Conservation (phyloP, 2,888 invertebrate species). For the Parascotia fuliginaria region DNA sequence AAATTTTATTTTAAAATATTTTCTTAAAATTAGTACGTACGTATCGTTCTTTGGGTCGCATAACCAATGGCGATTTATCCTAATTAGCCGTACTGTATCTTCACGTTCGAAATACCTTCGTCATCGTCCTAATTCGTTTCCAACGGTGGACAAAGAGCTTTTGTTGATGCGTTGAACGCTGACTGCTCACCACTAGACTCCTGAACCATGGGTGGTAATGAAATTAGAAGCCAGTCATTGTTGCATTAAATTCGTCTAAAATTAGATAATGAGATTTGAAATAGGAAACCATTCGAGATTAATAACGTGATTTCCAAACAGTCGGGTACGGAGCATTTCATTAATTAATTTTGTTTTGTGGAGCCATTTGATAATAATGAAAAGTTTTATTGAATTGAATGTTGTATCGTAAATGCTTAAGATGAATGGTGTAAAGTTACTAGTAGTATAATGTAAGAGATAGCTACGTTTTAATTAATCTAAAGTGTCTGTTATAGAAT, state of each 20-base stretch:
- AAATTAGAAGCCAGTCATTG: constrained; percentile 78
- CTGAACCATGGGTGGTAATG: constrained; percentile 76
- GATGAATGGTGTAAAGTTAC: not conserved
- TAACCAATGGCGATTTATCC: constrained; percentile 31
- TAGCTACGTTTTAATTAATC: not conserved
- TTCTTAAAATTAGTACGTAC: too few relatives aligned
- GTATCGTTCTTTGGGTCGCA: constrained; percentile 8
- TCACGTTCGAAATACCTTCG: constrained; percentile 53
- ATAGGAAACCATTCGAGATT: constrained; percentile 52
- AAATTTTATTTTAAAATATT: too few relatives aligned
- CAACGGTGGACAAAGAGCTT: constrained; percentile 68
- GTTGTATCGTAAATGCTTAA: not conserved
- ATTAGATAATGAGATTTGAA: constrained; percentile 67
- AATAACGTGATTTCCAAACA: constrained; percentile 53
- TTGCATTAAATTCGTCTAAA: constrained; percentile 76
- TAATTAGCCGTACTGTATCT: constrained; percentile 52
- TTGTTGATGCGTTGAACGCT: constrained; percentile 56
- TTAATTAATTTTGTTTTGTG: constrained; percentile 33
- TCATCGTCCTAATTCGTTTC: constrained; percentile 76
- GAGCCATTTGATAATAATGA: constrained; percentile 18
- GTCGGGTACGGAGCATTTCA: constrained; percentile 20
- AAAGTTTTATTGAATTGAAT: not conserved
- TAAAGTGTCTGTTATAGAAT: not conserved
- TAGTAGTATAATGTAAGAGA: not conserved
- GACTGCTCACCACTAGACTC: constrained; percentile 35